These are phyloP conservation scores for Sinocyclocheilus maitianheensis DNA, from an alignment of 2,113 vertebrate genomes.

Conservation along the genomic window DNA sequence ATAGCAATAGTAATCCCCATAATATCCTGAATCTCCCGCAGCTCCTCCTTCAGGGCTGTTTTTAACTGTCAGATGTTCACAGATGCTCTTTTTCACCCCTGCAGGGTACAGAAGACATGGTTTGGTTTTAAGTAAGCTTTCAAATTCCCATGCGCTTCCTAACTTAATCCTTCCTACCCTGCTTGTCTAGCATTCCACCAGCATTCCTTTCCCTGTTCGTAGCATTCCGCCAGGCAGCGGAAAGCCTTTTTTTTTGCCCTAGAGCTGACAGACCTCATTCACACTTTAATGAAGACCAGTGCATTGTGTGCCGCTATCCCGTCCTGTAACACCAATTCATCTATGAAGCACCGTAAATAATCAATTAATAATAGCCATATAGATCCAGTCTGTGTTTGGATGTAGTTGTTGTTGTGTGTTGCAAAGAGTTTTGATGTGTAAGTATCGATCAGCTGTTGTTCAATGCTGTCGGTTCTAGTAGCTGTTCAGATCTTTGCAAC, in stretches of 20 bases:
- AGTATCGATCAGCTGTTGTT: not conserved
- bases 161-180: not conserved
- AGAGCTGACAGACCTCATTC: no score
- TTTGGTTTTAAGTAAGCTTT: conserved; percentile 84
- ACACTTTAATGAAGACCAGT: no score
- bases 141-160: conserved; percentile 16
- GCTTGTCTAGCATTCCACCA: conserved; percentile 14
- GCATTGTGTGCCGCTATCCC: not conserved
- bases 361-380: not conserved
- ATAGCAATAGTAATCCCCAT: not conserved
- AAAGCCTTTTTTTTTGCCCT: no score
- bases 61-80: not conserved
- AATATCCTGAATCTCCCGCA: not conserved
- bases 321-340: not conserved
- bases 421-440: not conserved
- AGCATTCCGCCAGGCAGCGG: not conserved
- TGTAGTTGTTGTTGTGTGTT: not conserved
- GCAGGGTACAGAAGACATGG: conserved; percentile 77
- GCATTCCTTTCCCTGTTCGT: not conserved
- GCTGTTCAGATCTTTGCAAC: conserved; percentile 1
- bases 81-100: conserved; percentile 58
- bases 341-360: not conserved
- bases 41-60: not conserved
- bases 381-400: not conserved
- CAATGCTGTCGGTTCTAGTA: not conserved